Base-by-base conservation (phyloP, 2,888 invertebrate species). In the Dryobotodes eremita region DNA sequence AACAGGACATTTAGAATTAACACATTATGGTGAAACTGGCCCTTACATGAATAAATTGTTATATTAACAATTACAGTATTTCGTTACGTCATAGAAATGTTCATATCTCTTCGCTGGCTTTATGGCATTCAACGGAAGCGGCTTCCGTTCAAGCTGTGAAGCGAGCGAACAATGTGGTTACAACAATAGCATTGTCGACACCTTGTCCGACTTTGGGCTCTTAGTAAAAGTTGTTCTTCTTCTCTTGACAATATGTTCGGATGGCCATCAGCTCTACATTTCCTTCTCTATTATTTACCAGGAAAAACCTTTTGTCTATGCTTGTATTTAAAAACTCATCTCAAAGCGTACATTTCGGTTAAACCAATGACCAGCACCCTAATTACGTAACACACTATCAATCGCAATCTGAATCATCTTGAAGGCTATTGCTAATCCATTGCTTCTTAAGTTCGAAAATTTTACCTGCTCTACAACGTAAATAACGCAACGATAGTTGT, bases 141-240 rank as follows among this genome's bases (percentile, higher is more conserved):
- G 55, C 26, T 81, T 81, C 83, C 83, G 80, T 83, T 83, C 59
- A 61, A 77, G 77, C 80, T 83, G 77, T 61, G 65, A 61, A 83
- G 48, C 20, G 77, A 61, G 76, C 53, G 31, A 31, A 80, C 65
- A 81, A 77, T 83, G 78, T 81, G 36, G 65, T 77, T 59, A 61
- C 61, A 80, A 81, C 78, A 77, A 76, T 68, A 64, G 78, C 70
- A 71, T 83, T 71, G 70, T 83, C 78, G 66, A 83, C 83, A 77
- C 59, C 65, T 77, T 48, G 65, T 66, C 59, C 59, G 55, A 80
- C 48, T 68, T 83, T 66, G 23, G 46, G 53, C 36, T 70, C 36
- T 66, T 59, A 48, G 73, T 10, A 36, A 23, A 81, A 82, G 17
- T 74, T 36, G 2, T 55, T 61, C 46, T 48, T 23, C 61, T 55